These are phyloP conservation scores for Caenorhabditis elegans DNA, from an alignment of 1,140 invertebrate species.

Conservation along the genomic window DNA sequence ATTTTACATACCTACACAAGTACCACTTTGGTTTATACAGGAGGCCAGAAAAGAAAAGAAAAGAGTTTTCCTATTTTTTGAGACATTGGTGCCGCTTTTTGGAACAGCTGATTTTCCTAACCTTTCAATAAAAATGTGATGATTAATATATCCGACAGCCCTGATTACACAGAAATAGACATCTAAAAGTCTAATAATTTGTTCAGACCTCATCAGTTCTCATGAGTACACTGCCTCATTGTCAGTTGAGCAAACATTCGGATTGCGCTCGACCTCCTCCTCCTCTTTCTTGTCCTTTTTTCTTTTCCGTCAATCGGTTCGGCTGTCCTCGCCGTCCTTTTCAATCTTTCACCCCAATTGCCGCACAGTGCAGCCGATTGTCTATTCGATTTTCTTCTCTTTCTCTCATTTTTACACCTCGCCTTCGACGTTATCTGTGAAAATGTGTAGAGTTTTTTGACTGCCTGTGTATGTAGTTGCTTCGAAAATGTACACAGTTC, in stretches of 20 bases:
- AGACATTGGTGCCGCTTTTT: too few relatives aligned
- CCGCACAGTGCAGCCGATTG: neutral
- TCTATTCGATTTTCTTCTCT: neutral
- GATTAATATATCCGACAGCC: neutral
- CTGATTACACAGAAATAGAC: neutral
- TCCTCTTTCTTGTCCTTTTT: neutral
- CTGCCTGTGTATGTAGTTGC: too few relatives aligned
- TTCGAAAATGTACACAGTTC: too few relatives aligned
- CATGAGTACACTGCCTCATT: slow-evolving; percentile 3
- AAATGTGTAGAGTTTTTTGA: too few relatives aligned
- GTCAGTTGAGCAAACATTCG: slow-evolving; percentile 20
- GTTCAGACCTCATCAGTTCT: neutral
- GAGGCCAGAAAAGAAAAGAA: too few relatives aligned
- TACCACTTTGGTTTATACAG: too few relatives aligned
- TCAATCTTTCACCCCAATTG: neutral
- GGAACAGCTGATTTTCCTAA: too few relatives aligned
- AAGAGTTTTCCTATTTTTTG: too few relatives aligned
- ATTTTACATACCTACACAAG: too few relatives aligned
- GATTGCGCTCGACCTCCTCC: slow-evolving; percentile 4
- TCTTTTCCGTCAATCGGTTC: neutral
- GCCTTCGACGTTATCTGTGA: neutral
- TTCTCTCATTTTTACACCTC: neutral
- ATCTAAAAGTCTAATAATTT: neutral
- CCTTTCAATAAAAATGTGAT: too few relatives aligned
- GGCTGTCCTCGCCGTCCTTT: neutral